These are phyloP conservation scores for Brachionichthys hirsutus DNA, from an alignment of 2,113 vertebrate genomes.

Conservation along the genomic window DNA sequence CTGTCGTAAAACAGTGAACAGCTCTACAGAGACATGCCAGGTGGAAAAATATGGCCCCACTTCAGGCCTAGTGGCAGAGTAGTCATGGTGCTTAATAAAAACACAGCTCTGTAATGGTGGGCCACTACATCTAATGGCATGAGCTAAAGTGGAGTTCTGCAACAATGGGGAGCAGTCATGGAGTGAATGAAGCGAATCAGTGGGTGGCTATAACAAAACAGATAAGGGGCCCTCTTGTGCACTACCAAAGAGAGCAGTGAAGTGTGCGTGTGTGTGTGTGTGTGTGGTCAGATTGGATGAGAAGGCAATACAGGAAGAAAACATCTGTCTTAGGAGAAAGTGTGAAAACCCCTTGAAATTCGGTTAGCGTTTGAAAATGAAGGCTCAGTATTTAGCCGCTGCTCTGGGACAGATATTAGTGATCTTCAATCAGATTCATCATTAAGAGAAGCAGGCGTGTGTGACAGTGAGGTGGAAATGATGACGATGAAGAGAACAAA, in stretches of 20 bases:
- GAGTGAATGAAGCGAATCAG: constrained; percentile 61
- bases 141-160: constrained; percentile 60
- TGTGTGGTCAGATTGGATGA: constrained; percentile 13
- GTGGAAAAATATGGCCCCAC: constrained; percentile 56
- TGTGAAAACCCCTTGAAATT: constrained; percentile 15
- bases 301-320: constrained; percentile 40
- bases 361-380: constrained; percentile 7
- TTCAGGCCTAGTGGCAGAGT: constrained; percentile 61
- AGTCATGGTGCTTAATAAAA: constrained; percentile 70
- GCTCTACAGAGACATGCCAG: constrained; percentile 49
- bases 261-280: constrained; percentile 47
- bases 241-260: constrained; percentile 48
- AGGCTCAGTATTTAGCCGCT: constrained; percentile 3
- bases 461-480: constrained; percentile 29
- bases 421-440: background rate
- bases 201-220: constrained; percentile 55
- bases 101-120: constrained; percentile 60
- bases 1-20: constrained; percentile 59
- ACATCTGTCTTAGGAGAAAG: constrained; percentile 22
- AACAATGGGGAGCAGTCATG: constrained; percentile 56
- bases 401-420: constrained; percentile 1
- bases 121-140: constrained; percentile 64
- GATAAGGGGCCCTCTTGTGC: constrained; percentile 62
- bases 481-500: constrained; percentile 8
- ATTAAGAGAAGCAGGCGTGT: constrained; percentile 15